Evolutionary conservation across 2,797 vertebrate species (phyloP).

Genomic region (Catostomus latipinnis): DNA sequence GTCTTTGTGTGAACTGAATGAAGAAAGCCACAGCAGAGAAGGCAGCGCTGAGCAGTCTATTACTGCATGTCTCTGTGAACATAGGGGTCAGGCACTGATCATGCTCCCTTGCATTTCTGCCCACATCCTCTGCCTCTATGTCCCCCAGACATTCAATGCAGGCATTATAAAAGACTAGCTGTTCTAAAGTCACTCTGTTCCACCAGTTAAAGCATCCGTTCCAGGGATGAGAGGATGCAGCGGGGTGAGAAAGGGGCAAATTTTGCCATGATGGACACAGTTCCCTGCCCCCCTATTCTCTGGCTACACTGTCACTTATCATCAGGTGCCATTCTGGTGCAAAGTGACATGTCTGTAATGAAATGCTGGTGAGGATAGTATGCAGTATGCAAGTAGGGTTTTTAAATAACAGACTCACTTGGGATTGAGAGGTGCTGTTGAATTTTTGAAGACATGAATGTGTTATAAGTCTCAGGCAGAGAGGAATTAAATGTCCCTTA

Average conservation of each 20-base stretch:
- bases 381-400: constrained; percentile 21
- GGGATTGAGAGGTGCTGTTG: constrained; percentile 9
- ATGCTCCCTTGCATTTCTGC: constrained; percentile 22
- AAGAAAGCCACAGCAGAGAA: constrained; percentile 7
- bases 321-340: constrained; percentile 44
- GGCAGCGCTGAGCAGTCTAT: constrained; percentile 11
- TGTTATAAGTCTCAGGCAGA: too few relatives aligned
- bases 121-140: constrained; percentile 31
- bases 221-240: constrained; percentile 36
- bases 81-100: constrained; percentile 39
- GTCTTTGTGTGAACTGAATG: background rate
- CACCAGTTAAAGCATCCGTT: constrained; percentile 44
- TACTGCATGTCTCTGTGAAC: constrained; percentile 22
- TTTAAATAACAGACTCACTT: constrained; percentile 45
- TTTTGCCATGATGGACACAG: constrained; percentile 12
- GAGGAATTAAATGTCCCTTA: too few relatives aligned
- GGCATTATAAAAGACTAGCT: constrained; percentile 49
- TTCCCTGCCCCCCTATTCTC: constrained; percentile 21
- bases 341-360: constrained; percentile 56
- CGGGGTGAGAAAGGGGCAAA: constrained; percentile 25
- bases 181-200: constrained; percentile 46
- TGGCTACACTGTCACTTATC: constrained; percentile 58
- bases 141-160: constrained; percentile 29
- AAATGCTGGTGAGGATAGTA: constrained; percentile 31
- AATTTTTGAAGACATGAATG: background rate